A percentile compares a stretch with the other conserved stretches of the same genome.
Evolutionary conservation across 2,888 invertebrate species (phyloP).

Genomic region (Nezara viridula): DNA sequence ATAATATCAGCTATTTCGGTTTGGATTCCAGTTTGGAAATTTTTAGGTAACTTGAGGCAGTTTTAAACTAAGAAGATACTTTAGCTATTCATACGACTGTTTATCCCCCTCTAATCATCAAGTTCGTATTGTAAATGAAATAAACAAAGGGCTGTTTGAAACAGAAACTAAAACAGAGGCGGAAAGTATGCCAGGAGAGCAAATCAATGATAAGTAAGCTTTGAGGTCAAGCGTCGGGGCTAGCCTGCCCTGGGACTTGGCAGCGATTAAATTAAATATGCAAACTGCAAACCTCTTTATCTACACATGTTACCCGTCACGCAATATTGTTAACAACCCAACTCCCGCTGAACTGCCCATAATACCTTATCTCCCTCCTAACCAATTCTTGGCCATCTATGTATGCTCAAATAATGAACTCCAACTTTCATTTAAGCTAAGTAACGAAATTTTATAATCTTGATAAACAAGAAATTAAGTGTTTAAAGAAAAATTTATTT

Average conservation of each 20-base stretch:
- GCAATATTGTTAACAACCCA: conserved; percentile 52
- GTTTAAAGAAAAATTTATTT: neutral
- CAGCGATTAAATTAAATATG: conserved; percentile 41
- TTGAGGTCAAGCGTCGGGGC: conserved; percentile 33
- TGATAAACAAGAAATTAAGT: neutral
- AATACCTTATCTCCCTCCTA: neutral
- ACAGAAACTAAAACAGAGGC: neutral
- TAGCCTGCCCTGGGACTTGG: neutral
- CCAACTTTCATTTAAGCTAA: neutral
- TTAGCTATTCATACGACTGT: no score
- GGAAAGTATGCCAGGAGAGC: conserved; percentile 51
- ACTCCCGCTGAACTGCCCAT: neutral
- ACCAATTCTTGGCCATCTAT: neutral
- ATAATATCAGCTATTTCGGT: no score
- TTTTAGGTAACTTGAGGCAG: no score
- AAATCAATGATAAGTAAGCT: conserved; percentile 53
- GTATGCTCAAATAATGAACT: neutral
- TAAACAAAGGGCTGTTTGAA: neutral
- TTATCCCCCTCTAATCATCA: no score
- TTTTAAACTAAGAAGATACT: no score
- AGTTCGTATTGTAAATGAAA: no score
- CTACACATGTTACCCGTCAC: conserved; percentile 51
- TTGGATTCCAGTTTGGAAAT: no score
- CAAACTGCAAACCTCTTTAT: conserved; percentile 51
- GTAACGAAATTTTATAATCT: neutral